A percentile compares a stretch with the other conserved stretches of the same genome.
phyloP scores from a whole-genome alignment of 2,888 invertebrate species.

The Baccha elongata region DNA sequence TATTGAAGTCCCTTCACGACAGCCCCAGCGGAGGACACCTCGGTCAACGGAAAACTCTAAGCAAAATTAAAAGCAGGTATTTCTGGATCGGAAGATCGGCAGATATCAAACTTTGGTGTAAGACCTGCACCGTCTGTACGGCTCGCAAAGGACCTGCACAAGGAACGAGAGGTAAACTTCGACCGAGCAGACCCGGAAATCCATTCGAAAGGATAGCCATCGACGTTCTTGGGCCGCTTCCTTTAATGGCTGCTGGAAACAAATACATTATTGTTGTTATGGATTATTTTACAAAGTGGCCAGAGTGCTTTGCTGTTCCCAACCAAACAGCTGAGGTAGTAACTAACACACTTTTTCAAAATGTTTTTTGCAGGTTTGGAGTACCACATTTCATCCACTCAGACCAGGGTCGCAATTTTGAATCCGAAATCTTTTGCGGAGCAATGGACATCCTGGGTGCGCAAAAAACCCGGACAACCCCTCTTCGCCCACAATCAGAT shows the following conservation, averaged over 20 bases:
- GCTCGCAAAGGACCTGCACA: background rate
- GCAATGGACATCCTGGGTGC: slow-evolving; percentile 44
- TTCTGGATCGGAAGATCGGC: background rate
- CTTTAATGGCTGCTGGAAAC: background rate
- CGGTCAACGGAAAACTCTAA: background rate
- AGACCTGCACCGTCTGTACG: background rate
- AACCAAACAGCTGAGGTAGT: slow-evolving; percentile 47
- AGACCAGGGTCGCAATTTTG: slow-evolving; percentile 59
- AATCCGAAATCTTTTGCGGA: background rate
- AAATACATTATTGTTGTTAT: slow-evolving; percentile 12
- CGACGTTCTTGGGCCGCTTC: slow-evolving; percentile 24
- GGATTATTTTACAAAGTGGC: too few species aligned
- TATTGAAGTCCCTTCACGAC: background rate
- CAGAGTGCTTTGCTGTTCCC: too few species aligned
- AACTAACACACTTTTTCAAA: slow-evolving; percentile 31
- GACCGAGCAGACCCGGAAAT: background rate
- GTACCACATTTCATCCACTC: slow-evolving; percentile 55
- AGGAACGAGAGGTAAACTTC: background rate
- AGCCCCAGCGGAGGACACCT: background rate
- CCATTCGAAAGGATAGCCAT: slow-evolving; percentile 4
- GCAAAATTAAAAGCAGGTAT: background rate
- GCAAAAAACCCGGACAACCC: slow-evolving; percentile 73
- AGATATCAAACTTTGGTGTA: background rate
- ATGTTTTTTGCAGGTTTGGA: slow-evolving; percentile 51
- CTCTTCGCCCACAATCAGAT: slow-evolving; percentile 76